Percentiles rank a stretch among this genome's conserved stretches.
Conservation (phyloP, 1,140 invertebrate genomes). For the Venustaconcha ellipsiformis region DNA sequence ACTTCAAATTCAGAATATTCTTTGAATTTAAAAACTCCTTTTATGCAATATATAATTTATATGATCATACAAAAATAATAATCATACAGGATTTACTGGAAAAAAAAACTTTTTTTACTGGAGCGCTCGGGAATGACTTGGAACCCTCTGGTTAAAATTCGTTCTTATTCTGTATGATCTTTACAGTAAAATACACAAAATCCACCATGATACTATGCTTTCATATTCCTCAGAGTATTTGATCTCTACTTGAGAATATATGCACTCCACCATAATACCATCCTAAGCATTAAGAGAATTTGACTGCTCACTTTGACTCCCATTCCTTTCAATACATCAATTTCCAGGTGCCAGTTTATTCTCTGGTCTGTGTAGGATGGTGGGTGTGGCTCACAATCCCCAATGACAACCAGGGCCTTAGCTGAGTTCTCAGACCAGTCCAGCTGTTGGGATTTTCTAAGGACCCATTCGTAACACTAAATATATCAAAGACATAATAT, state of each 20-base stretch:
- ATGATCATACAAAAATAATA: too few relatives aligned
- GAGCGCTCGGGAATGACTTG: background rate
- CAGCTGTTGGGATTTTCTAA: conserved; percentile 53
- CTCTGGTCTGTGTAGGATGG: conserved; percentile 57
- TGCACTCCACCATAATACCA: background rate
- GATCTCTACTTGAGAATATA: background rate
- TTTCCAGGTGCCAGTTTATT: conserved; percentile 56
- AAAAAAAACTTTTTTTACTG: background rate
- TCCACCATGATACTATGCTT: background rate
- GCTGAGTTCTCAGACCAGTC: conserved; percentile 65
- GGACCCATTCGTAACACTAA: conserved; percentile 54
- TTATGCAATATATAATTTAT: background rate
- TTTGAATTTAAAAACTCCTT: too few relatives aligned
- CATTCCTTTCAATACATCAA: conserved; percentile 56
- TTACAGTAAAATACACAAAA: background rate
- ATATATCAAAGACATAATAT: background rate
- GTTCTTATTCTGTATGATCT: background rate
- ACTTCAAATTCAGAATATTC: too few relatives aligned
- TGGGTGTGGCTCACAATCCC: conserved; percentile 55
- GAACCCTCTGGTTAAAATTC: background rate
- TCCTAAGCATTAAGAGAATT: background rate
- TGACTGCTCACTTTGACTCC: conserved; percentile 50
- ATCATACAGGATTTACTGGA: too few relatives aligned
- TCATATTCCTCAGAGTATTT: too few relatives aligned
- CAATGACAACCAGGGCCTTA: conserved; percentile 64